These are phyloP conservation scores for Camelus bactrianus DNA, from an alignment of 2,113 vertebrate species.

Conservation along the genomic window DNA sequence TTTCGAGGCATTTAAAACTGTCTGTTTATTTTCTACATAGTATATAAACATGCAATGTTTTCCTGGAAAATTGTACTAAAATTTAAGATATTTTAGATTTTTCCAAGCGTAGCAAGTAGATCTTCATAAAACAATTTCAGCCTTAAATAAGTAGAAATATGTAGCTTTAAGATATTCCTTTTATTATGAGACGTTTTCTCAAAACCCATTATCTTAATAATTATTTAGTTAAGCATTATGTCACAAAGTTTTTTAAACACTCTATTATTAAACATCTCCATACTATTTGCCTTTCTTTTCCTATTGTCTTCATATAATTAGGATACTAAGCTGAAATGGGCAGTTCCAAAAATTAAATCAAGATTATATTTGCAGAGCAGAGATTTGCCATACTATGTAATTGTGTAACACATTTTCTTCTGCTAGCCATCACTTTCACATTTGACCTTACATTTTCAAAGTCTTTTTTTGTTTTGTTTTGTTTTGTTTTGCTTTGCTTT, in stretches of 20 bases:
- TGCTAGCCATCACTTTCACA: neutral
- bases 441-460: constrained; percentile 6
- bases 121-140: neutral
- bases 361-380: neutral
- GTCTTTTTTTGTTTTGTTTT: constrained; percentile 20
- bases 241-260: neutral
- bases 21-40: neutral
- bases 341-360: constrained; percentile 3
- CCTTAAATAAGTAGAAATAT: constrained; percentile 5
- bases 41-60: neutral
- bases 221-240: constrained; percentile 6
- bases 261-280: neutral
- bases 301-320: neutral
- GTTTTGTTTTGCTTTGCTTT: constrained; percentile 9
- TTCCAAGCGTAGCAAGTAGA: neutral
- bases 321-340: neutral
- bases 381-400: neutral
- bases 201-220: neutral
- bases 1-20: neutral
- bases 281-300: constrained; percentile 11
- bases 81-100: neutral
- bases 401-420: neutral
- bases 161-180: constrained; percentile 34
- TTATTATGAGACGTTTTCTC: constrained; percentile 24
- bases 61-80: constrained; percentile 20